Base-by-base conservation (phyloP, 2,797 vertebrate species). In the Phylloscopus collybita region DNA sequence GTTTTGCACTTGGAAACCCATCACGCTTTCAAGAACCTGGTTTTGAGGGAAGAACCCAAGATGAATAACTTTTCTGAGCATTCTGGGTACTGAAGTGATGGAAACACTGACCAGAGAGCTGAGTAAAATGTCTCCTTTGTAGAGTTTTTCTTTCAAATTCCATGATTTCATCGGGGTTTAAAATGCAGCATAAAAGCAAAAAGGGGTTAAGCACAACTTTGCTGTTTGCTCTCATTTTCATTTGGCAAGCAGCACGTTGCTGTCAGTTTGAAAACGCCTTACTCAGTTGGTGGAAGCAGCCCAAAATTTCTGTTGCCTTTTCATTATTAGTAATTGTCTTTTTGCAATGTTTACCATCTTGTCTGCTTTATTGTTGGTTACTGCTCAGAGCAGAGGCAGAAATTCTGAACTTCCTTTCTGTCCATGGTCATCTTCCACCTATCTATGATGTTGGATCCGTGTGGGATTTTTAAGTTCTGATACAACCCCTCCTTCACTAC, bases 21-120 rank as follows among this genome's bases (percentile, higher is more conserved):
- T 45, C 44, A 25, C 30, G 2, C 32, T 44, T 72, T 88, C 32
- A 81, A 22, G 92, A 91, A 72, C 87, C 66, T 26, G 73, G 50
- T 83, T 30, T 9, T 70, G 95, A 94, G 89, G 50, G 38, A 57
- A 86, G 82, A 69, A 40, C 92, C 80, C 72, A 10, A 75, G 85
- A 51, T 86, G 89, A 96, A 84, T 80, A 83, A 93, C 69, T 94
- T 92, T 64, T 76, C 51, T 84, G 85, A 81, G 95, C 82, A 86
- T 91, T 92, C 92, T 95, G 95, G 96, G 89, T 97, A 95, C 95
- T 97, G 96, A 96, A 95, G 96, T 88, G 95, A 88, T 97, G 95
- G 96, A 96, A 97, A 96, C 83, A 84, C 60, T 96, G 96, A 96
- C 47, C 82, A 38, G 92, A 70, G 19, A 84, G 91, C 92, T 67